Percentiles rank a stretch among this genome's conserved stretches.
Evolutionary conservation across 2,888 invertebrate species (phyloP).

Genomic region (Drosophila falleni): DNA sequence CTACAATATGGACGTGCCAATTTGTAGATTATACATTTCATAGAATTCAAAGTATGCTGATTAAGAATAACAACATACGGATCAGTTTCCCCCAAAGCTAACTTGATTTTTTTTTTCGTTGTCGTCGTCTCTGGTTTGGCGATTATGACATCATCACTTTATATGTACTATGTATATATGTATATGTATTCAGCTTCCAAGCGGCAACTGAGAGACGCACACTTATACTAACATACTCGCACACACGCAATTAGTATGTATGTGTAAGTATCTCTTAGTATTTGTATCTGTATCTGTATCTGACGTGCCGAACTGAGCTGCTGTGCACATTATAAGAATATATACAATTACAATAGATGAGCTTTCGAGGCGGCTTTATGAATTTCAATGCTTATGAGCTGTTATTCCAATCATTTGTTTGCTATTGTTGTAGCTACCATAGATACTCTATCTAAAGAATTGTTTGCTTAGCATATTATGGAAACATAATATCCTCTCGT

Average conservation of each 20-base stretch:
- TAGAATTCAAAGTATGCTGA: conserved; percentile 15
- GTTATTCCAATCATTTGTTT: conserved; percentile 29
- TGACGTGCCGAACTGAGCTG: conserved; percentile 24
- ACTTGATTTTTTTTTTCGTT: conserved; percentile 28
- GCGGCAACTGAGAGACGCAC: conserved; percentile 12
- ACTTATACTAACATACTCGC: background rate
- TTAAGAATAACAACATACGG: conserved; percentile 8
- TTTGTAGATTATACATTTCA: background rate
- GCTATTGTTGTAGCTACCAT: conserved; percentile 15
- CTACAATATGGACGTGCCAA: background rate
- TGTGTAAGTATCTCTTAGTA: conserved; percentile 8
- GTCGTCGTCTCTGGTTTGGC: conserved; percentile 15
- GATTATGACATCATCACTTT: conserved; percentile 58
- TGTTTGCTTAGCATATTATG: conserved; percentile 6
- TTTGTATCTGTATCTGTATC: conserved; percentile 16
- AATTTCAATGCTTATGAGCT: conserved; percentile 35
- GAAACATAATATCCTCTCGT: background rate
- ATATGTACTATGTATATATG: conserved; percentile 30
- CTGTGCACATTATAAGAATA: conserved; percentile 17
- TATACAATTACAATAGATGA: conserved; percentile 25
- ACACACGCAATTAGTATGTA: conserved; percentile 11
- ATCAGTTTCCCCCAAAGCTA: conserved; percentile 8
- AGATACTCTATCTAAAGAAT: conserved; percentile 11
- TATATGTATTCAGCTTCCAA: conserved; percentile 56
- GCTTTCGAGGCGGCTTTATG: conserved; percentile 30